Percentiles rank a stretch among this genome's conserved stretches.
phyloP scores from a whole-genome alignment of 1,140 invertebrate genomes.

The Latrodectus geometricus region DNA sequence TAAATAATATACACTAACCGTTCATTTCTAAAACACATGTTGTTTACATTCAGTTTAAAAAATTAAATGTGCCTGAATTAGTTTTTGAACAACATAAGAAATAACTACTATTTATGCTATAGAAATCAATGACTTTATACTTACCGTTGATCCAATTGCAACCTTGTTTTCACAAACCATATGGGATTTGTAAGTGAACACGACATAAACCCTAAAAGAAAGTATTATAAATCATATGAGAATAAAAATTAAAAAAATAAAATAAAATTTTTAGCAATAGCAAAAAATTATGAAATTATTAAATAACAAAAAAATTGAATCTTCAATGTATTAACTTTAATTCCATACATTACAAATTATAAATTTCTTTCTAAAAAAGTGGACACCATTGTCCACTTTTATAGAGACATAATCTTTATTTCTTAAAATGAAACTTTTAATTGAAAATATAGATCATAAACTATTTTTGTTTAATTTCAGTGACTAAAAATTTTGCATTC shows the following conservation, averaged over 20 bases:
- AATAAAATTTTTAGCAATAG: neutral
- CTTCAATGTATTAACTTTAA: too few relatives aligned
- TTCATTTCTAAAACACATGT: too few relatives aligned
- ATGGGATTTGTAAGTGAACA: slow-evolving; percentile 98
- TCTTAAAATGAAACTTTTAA: too few relatives aligned
- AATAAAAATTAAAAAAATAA: neutral
- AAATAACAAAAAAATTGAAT: neutral
- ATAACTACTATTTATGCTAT: neutral
- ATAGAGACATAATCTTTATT: too few relatives aligned
- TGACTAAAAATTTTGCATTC: too few relatives aligned
- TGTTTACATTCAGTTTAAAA: too few relatives aligned
- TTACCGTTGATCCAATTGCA: slow-evolving; percentile 93
- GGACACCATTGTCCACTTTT: too few relatives aligned
- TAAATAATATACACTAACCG: too few relatives aligned
- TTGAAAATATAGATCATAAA: too few relatives aligned
- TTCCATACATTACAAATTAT: too few relatives aligned
- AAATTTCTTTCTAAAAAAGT: too few relatives aligned
- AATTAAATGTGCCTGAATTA: neutral
- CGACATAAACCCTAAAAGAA: slow-evolving; percentile 85
- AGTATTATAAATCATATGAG: neutral
- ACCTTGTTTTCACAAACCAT: slow-evolving; percentile 98
- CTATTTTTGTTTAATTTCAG: too few relatives aligned
- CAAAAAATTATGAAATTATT: neutral
- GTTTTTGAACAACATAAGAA: neutral
- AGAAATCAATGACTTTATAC: slow-evolving; percentile 62